Base-by-base conservation (phyloP, 2,797 vertebrate species). In the Huso huso region DNA sequence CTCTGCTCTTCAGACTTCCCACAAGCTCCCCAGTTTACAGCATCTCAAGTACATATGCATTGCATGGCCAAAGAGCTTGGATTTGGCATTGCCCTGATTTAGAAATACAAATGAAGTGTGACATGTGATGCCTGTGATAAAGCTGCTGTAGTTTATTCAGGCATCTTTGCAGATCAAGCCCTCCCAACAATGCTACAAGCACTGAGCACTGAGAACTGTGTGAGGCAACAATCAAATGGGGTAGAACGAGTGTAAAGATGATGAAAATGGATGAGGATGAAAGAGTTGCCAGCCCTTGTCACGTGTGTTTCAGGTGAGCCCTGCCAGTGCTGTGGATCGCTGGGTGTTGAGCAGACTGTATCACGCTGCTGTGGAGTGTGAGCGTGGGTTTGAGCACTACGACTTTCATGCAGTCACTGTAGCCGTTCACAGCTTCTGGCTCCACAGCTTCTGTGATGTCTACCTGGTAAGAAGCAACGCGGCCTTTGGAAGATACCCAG, bases 371-470 rank as follows among this genome's bases (percentile, higher is more conserved):
- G 52, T 70, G 1, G 80, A 87, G 74, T 89, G 88, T 62, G 86
- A 91, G 69, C 68, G 23, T 51, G 83, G 80, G 49, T 86, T 92
- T 8, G 72, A 86, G 63, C 69, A 70, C 61, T 88, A 82, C 0
- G 85, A 92, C 75, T 82, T 92, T 2, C 88, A 90, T 7, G 7
- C 62, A 0, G 86, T 80, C 68, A 87, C 91, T 0, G 69, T 84
- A 0, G 84, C 84, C 9, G 73, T 91, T 61, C 65, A 87, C 67
- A 76, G 81, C 63, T 92, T 91, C 81, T 93, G 90, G 91, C 73
- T 92, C 53, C 87, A 90, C 77, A 87, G 72, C 74, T 83, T 91
- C 65, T 93, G 91, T 73, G 90, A 92, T 3, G 70, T 93, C 68
- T 97, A 95, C 72, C 61, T 97, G 88, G 95, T 97, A 74, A 88